These are phyloP conservation scores for Lasioglossum malachurum DNA, from an alignment of 2,888 invertebrate genomes.

Conservation along the genomic window DNA sequence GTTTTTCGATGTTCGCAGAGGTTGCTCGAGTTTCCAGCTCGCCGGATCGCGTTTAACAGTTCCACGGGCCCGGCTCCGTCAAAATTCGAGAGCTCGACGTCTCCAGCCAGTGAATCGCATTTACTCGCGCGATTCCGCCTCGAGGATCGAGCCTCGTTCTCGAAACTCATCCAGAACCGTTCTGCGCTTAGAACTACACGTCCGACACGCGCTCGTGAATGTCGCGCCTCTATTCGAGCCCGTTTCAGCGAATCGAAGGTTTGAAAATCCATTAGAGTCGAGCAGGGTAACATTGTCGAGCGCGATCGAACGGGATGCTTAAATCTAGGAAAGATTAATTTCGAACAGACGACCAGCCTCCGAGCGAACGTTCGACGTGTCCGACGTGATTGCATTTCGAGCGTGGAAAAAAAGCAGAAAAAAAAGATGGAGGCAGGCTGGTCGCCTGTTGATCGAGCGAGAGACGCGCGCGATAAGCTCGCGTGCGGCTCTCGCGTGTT, in stretches of 20 bases:
- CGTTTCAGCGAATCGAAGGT: too few relatives aligned
- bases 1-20: neutral
- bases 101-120: slow-evolving; percentile 8
- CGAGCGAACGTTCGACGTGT: neutral
- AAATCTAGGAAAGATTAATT: slow-evolving; percentile 19
- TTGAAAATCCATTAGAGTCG: neutral
- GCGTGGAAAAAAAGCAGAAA: neutral
- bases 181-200: slow-evolving; percentile 39
- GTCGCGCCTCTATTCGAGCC: rapidly evolving
- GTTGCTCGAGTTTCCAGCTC: neutral
- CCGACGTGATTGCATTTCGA: neutral
- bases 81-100: slow-evolving; percentile 28
- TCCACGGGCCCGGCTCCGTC: slow-evolving; percentile 28
- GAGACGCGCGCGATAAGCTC: slow-evolving; percentile 13
- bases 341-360: slow-evolving; percentile 44
- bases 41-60: neutral
- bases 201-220: slow-evolving; percentile 19
- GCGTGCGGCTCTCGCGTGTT: slow-evolving; percentile 62
- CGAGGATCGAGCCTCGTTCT: slow-evolving; percentile 18
- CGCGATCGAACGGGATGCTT: slow-evolving; percentile 31
- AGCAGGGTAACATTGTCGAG: slow-evolving; percentile 7
- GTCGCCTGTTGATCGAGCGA: slow-evolving; percentile 51
- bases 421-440: slow-evolving; percentile 10
- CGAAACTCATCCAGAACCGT: slow-evolving; percentile 9
- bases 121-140: neutral